Base-by-base conservation (phyloP, 2,888 invertebrate species). In the Pediacus dermestoides region DNA sequence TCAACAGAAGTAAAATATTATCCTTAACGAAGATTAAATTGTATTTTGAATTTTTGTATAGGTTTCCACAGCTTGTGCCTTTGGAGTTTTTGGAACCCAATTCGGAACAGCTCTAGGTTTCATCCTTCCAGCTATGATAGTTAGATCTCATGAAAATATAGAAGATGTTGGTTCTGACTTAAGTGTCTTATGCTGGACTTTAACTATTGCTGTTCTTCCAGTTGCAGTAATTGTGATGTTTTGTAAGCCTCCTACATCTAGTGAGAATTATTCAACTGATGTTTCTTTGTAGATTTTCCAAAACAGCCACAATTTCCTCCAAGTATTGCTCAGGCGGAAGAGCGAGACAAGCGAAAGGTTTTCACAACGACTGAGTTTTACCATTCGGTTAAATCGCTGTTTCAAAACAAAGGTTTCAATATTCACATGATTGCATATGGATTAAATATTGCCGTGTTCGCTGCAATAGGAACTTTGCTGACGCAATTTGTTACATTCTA, bases 371-470 rank as follows among this genome's bases (percentile, higher is more conserved):
- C 80, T 72, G 48, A 52, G 10, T 82, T 87, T 70, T 56, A 78
- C 16, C 69, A 74, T 34, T 87, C 87, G 2, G 71, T 88, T 40
- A 84, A 81, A 68, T 78, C 81, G 52, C 76, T 96, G 23, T 60
- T 86, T 48, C 79, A 76, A 27, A 91, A 92, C 70, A 70, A 75
- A 22, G 84, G 86, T 60, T 94, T 91, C 66, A 69, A 89, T 13
- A 70, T 92, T 16, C 77, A 93, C 15, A 75, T 88, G 34, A 61
- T 88, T 34, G 88, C 90, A 2, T 94, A 93, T 62, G 92, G 93
- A 1, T 80, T 94, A 57, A 95, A 93, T 70, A 89, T 93, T 9
- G 95, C 94, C 1, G 87, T 88, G 4, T 96, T 92, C 70, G 95
- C 95, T 63, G 94, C 93, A 16, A 87, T 96, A 52, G 92, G 93